Conservation (phyloP, 2,888 invertebrate species). For the Microctonus aethiopoides region DNA sequence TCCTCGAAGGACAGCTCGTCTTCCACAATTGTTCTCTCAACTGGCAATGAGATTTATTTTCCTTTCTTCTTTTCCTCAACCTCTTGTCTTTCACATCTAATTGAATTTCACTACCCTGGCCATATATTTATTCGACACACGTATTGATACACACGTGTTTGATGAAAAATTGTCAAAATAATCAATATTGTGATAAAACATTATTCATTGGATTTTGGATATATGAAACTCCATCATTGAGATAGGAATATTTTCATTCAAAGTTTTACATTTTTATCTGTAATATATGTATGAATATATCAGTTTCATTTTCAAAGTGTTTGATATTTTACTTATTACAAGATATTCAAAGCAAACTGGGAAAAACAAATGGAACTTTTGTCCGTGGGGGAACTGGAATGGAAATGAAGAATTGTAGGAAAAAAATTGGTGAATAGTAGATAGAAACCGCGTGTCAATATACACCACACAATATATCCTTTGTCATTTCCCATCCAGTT, state of each 20-base stretch:
- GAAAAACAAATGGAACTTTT: background rate
- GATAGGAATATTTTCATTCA: no score
- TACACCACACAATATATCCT: background rate
- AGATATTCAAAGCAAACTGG: background rate
- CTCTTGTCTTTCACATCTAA: slow-evolving; percentile 14
- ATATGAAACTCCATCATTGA: background rate
- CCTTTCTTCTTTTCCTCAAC: background rate
- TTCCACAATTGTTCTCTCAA: background rate
- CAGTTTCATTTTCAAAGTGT: no score
- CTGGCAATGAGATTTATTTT: slow-evolving; percentile 7
- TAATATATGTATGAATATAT: no score
- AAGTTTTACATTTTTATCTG: no score
- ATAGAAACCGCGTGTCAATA: background rate
- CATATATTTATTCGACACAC: slow-evolving; percentile 2
- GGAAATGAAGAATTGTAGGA: background rate
- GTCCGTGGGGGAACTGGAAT: background rate
- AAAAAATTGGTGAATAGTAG: background rate
- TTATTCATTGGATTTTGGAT: background rate
- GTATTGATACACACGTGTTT: background rate
- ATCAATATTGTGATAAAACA: background rate
- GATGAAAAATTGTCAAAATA: background rate
- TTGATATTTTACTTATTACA: no score
- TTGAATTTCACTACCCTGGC: slow-evolving; percentile 7
- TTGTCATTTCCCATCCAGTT: background rate
- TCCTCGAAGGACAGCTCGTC: slow-evolving; percentile 5